Conservation (phyloP, 2,113 vertebrate species). For the Eonycteris spelaea region DNA sequence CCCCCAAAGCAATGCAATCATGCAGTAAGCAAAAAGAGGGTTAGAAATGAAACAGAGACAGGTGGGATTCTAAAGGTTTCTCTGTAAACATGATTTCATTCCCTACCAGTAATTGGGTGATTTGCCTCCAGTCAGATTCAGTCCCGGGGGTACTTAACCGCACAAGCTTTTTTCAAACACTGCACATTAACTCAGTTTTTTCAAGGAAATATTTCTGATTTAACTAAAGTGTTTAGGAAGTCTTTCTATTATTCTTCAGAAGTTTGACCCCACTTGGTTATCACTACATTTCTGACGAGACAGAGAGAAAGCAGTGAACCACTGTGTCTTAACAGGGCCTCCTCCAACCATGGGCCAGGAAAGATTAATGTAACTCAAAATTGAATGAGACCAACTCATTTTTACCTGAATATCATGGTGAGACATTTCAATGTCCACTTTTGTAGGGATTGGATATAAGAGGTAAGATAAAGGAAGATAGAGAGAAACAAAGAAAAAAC, state of each 20-base stretch:
- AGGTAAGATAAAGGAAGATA: not conserved
- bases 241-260: constrained; percentile 27
- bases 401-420: not conserved
- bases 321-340: not conserved
- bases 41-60: not conserved
- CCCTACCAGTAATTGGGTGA: constrained; percentile 5
- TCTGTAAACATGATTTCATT: constrained; percentile 19
- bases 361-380: constrained; percentile 40
- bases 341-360: constrained; percentile 14
- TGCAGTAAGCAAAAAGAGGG: not conserved
- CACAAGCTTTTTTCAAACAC: constrained; percentile 21
- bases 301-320: not conserved
- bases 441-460: not conserved
- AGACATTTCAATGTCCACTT: not conserved
- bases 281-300: not conserved
- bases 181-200: not conserved
- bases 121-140: constrained; percentile 16
- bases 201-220: constrained; percentile 50
- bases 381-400: constrained; percentile 20
- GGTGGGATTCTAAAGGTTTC: not conserved
- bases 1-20: not conserved
- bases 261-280: not conserved
- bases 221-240: not conserved
- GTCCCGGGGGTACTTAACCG: not conserved
- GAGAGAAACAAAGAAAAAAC: not conserved